Evolutionary conservation across 2,888 invertebrate species (phyloP).

Genomic region (Caenorhabditis sp.): DNA sequence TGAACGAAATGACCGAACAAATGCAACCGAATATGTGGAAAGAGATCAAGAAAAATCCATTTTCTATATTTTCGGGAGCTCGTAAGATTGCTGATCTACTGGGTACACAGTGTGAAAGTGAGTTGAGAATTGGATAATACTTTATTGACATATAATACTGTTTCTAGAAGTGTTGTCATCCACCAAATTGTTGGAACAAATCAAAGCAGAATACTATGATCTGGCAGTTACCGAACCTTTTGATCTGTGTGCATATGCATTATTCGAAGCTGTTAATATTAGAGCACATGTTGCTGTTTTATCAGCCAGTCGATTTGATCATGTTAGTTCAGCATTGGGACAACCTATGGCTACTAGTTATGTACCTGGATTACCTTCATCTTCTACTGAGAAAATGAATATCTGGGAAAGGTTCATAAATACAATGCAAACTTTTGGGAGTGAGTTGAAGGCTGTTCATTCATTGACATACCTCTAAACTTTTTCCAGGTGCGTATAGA

Average conservation of each 20-base stretch:
- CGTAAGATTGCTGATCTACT: slow-evolving; percentile 23
- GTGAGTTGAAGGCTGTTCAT: background rate
- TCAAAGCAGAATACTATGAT: slow-evolving; percentile 48
- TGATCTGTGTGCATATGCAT: slow-evolving; percentile 38
- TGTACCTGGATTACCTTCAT: slow-evolving; percentile 10
- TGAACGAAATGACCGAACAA: slow-evolving; percentile 13
- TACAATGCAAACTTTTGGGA: slow-evolving; percentile 10
- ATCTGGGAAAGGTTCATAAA: slow-evolving; percentile 24
- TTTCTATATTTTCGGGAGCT: slow-evolving; percentile 13
- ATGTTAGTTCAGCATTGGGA: slow-evolving; percentile 38
- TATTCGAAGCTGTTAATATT: slow-evolving; percentile 34
- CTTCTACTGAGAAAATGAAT: slow-evolving; percentile 2
- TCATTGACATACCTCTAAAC: too few relatives aligned
- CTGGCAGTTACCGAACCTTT: slow-evolving; percentile 48
- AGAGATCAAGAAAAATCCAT: slow-evolving; percentile 14
- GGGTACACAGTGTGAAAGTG: slow-evolving; percentile 26
- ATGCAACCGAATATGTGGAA: slow-evolving; percentile 24
- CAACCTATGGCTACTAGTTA: slow-evolving; percentile 31
- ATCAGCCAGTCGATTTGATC: slow-evolving; percentile 33
- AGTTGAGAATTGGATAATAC: background rate
- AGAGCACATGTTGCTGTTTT: slow-evolving; percentile 38
- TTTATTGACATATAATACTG: background rate
- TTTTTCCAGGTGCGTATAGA: background rate
- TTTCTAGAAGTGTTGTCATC: slow-evolving; percentile 19
- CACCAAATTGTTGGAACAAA: slow-evolving; percentile 20